Base-by-base conservation (phyloP, 1,140 invertebrate species). In the Formica exsecta region DNA sequence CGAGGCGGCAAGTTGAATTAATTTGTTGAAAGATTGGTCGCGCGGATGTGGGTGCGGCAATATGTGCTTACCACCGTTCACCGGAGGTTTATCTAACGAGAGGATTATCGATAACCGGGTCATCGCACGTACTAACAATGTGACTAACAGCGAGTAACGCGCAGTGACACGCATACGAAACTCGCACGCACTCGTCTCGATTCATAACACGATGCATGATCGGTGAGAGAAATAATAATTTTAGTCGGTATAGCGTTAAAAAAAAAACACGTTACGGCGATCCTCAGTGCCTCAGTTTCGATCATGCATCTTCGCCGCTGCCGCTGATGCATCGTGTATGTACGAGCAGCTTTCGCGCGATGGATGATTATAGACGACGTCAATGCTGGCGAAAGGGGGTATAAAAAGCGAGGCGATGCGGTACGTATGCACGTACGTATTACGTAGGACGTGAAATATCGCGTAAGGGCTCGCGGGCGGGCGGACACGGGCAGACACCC, bases 21-120 rank as follows among this genome's bases (percentile, higher is more conserved):
- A 83, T 83, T 83, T 74, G 68, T 61, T 83, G 65, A 70, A 59
- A 80, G 79, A 81, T 81, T 29, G 11, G 44, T 29, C 48, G 16
- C 65, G 77, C 54, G 54, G 25, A 61, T 59, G 16, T 51, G 79
- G 79, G 79, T 38, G 79, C 79, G 79, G 66, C 79, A 32, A 32
- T 32, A 54, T 32, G 6, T 11, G 48, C 22, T 48, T 38, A 57
- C 62, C 6, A 11, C 13, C 13, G 64, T 41, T 57, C 62, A 44
- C 71, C 19, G 19, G 8, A 36, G 38, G 22, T 81, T 81, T 73
- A 73, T 73, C 54, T 70, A 73, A 51, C 25, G 48, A 44, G 79
- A 61, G 79, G 22, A 44, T 71, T 81, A 81, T 44, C 54, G 25
- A 81, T 81, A 81, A 81, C 25, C 38, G 22, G 79, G 66, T 81